Evolutionary conservation across 2,888 invertebrate genomes (phyloP).

Genomic region (Priapulus caudatus): DNA sequence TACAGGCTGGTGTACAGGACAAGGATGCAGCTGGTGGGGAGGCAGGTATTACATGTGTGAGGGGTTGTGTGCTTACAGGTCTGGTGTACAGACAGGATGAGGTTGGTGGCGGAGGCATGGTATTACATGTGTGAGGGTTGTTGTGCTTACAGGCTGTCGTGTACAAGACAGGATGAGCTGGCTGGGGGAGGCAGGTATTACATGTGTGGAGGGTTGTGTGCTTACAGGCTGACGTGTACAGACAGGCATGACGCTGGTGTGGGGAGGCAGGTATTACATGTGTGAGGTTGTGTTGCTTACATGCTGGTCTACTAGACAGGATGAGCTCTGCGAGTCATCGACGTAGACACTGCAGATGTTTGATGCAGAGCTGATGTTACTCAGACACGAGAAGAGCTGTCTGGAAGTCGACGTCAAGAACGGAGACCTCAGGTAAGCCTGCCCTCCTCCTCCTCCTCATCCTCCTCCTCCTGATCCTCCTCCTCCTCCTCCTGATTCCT

Average conservation of each 20-base stretch:
- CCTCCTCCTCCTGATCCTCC: no score
- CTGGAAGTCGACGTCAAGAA: neutral
- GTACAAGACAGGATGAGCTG: no score
- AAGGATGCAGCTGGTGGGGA: no score
- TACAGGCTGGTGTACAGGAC: neutral
- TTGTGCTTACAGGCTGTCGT: no score
- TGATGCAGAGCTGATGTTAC: slow-evolving; percentile 1
- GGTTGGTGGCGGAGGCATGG: no score
- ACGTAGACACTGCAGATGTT: neutral
- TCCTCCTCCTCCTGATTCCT: no score
- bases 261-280: neutral
- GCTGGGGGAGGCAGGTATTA: no score
- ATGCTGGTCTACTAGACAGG: neutral
- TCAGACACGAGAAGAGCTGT: neutral
- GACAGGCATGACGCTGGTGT: no score
- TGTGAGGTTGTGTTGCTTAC: neutral
- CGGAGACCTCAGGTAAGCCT: neutral
- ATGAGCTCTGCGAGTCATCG: neutral
- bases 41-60: neutral
- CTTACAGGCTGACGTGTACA: no score
- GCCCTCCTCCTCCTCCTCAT: no score
- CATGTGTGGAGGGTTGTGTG: no score
- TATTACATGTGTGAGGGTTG: no score
- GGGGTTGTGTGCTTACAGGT: neutral
- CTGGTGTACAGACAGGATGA: neutral